A percentile compares a stretch with the other conserved stretches of the same genome.
phyloP scores from a whole-genome alignment of 2,888 invertebrate genomes.

The Noctua comes region DNA sequence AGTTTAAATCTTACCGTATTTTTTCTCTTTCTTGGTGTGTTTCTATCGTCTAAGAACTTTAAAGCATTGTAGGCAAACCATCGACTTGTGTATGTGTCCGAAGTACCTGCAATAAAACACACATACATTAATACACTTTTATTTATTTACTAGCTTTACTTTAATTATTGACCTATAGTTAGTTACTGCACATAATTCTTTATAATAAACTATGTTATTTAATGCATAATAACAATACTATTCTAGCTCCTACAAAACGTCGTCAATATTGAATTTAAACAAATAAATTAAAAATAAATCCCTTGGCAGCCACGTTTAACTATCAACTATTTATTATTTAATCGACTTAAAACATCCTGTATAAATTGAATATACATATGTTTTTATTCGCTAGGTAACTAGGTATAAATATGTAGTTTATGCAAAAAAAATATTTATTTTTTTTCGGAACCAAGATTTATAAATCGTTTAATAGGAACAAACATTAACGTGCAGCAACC shows the following conservation, averaged over 20 bases:
- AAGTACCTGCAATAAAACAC: conserved; percentile 45
- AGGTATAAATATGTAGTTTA: no score
- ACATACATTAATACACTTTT: conserved; percentile 25
- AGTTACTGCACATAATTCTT: conserved; percentile 13
- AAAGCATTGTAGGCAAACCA: conserved; percentile 58
- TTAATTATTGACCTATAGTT: conserved; percentile 18
- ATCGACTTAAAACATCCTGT: no score
- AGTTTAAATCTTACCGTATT: conserved; percentile 44
- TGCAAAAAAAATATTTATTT: no score
- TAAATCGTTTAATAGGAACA: no score
- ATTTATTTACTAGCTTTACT: conserved; percentile 25
- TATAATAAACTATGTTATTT: conserved; percentile 25
- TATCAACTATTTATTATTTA: neutral
- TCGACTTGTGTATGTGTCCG: conserved; percentile 60
- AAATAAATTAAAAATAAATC: no score
- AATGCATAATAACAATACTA: conserved; percentile 21
- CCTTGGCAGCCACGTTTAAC: no score
- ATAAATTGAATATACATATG: no score
- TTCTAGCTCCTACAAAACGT: conserved; percentile 20
- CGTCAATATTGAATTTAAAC: conserved; percentile 8
- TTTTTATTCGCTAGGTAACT: no score
- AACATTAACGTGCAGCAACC: no score
- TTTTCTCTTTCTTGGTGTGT: conserved; percentile 49
- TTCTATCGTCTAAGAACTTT: conserved; percentile 58
- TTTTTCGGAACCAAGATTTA: no score